phyloP scores from a whole-genome alignment of 2,888 invertebrate species.

The Catocala sponsa region DNA sequence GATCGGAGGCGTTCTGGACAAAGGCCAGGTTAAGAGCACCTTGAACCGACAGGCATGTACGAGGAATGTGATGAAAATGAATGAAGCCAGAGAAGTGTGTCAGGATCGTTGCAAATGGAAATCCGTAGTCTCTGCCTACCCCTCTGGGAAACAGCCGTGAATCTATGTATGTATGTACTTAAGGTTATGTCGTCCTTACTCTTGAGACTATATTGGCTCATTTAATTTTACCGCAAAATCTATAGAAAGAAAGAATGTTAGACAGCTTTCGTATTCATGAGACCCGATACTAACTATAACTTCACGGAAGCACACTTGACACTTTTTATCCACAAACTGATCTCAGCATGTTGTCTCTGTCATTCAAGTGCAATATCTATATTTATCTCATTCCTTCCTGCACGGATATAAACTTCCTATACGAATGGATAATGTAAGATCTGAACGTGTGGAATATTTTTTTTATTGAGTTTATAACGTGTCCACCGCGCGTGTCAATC shows the following conservation, averaged over 20 bases:
- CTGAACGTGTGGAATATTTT: neutral
- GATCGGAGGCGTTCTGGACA: too few relatives aligned
- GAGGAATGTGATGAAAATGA: too few relatives aligned
- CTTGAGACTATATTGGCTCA: neutral
- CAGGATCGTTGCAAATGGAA: too few relatives aligned
- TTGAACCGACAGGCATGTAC: too few relatives aligned
- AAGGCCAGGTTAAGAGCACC: too few relatives aligned
- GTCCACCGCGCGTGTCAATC: neutral
- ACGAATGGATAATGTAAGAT: constrained; percentile 20
- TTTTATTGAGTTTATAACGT: neutral
- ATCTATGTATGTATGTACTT: too few relatives aligned
- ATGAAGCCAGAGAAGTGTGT: too few relatives aligned
- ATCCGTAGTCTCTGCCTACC: too few relatives aligned
- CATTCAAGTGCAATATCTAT: neutral
- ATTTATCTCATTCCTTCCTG: constrained; percentile 28
- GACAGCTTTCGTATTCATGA: neutral
- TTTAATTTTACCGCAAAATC: too few relatives aligned
- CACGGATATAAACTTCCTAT: constrained; percentile 58
- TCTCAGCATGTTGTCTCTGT: constrained; percentile 21
- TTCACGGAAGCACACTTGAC: constrained; percentile 27
- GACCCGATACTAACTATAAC: constrained; percentile 24
- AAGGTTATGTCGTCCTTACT: too few relatives aligned
- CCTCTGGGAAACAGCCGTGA: too few relatives aligned
- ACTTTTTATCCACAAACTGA: constrained; percentile 43
- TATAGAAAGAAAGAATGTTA: too few relatives aligned